phyloP scores from a whole-genome alignment of 2,797 vertebrate genomes.

The Garrulus glandarius region DNA sequence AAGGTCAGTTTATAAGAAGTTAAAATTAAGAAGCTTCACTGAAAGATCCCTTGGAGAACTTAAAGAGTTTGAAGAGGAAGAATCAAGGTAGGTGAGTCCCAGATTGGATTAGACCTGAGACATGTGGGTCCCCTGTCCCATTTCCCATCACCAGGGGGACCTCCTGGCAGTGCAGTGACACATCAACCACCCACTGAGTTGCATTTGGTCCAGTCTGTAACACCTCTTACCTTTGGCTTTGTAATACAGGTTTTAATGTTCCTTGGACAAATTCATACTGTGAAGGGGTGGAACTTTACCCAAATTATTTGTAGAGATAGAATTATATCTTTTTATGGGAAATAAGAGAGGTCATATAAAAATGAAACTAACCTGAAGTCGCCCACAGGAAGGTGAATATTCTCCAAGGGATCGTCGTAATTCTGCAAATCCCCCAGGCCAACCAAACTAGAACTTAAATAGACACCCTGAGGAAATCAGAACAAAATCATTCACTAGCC shows the following conservation, averaged over 20 bases:
- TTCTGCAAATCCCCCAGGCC: background rate
- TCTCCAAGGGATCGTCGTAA: accelerated
- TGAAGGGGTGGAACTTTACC: background rate
- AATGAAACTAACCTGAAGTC: background rate
- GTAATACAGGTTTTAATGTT: background rate
- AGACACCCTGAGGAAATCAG: background rate
- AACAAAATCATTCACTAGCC: background rate
- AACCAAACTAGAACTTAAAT: background rate
- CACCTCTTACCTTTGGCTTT: background rate
- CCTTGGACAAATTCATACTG: background rate
- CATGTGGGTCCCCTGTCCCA: background rate
- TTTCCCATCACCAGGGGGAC: background rate
- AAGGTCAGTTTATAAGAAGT: background rate
- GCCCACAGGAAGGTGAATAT: background rate
- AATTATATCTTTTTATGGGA: background rate
- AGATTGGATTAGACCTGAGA: background rate
- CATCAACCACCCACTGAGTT: background rate
- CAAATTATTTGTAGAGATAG: background rate
- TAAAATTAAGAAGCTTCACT: background rate
- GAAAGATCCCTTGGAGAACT: background rate
- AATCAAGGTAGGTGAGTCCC: background rate
- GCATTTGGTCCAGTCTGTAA: background rate
- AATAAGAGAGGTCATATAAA: background rate
- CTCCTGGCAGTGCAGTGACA: background rate
- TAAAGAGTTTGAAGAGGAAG: background rate